A percentile compares a stretch with the other conserved stretches of the same genome.
Conservation (phyloP, 2,797 vertebrate species). For the Epinephelus malabaricus region DNA sequence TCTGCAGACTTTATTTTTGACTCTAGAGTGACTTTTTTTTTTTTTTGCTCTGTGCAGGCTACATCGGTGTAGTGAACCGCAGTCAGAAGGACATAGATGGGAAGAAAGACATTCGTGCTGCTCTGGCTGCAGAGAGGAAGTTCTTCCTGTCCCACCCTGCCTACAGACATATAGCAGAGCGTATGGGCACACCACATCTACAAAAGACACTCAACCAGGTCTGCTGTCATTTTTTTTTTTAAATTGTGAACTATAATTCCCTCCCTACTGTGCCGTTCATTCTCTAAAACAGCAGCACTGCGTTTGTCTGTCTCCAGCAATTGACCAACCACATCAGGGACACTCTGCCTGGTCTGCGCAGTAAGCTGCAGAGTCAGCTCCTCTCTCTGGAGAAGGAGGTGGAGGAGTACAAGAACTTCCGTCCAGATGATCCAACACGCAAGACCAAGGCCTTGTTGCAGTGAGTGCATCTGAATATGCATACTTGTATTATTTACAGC, state of each 20-base stretch:
- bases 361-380: conserved; percentile 96
- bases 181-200: conserved; percentile 96
- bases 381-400: conserved; percentile 98
- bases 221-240: background rate
- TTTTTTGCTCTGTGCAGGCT: conserved; percentile 84
- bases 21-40: background rate
- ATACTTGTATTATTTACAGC: background rate
- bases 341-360: conserved; percentile 93
- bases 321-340: conserved; percentile 98
- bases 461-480: conserved; percentile 82
- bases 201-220: conserved; percentile 97
- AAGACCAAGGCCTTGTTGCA: conserved; percentile 98
- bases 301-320: conserved; percentile 86
- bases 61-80: conserved; percentile 97
- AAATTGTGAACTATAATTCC: background rate
- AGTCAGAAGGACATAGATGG: conserved; percentile 99
- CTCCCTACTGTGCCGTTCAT: background rate
- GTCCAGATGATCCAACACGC: conserved; percentile 95
- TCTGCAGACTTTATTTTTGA: background rate
- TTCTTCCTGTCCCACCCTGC: conserved; percentile 97
- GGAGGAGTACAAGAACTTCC: conserved; percentile 98
- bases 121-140: conserved; percentile 95
- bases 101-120: conserved; percentile 95
- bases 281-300: conserved; percentile 1
- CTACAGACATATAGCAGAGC: conserved; percentile 96